Evolutionary conservation across 2,888 invertebrate species (phyloP).

Genomic region (Eurytoma californica): DNA sequence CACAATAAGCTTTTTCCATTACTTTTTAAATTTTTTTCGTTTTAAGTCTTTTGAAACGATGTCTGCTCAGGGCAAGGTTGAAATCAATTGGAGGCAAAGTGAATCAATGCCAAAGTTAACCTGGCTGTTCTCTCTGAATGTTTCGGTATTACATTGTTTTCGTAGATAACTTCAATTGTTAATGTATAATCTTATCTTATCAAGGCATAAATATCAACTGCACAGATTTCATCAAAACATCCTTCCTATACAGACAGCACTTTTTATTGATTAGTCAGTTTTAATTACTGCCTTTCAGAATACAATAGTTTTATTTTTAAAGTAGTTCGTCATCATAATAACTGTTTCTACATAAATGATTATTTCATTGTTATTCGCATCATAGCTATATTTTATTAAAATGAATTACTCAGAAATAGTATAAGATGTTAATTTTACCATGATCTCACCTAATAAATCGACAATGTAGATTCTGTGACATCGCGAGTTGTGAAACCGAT

Average conservation of each 20-base stretch:
- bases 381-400: not conserved
- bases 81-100: constrained; percentile 47
- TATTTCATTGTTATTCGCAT: too few relatives aligned
- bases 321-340: too few relatives aligned
- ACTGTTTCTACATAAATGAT: too few relatives aligned
- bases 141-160: constrained; percentile 24
- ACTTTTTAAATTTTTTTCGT: not conserved
- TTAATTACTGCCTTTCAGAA: too few relatives aligned
- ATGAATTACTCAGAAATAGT: not conserved
- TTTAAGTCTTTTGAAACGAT: constrained; percentile 18
- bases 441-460: constrained; percentile 10
- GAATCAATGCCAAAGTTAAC: constrained; percentile 54
- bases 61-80: constrained; percentile 31
- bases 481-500: constrained; percentile 26
- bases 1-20: not conserved
- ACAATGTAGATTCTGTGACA: constrained; percentile 6
- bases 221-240: not conserved
- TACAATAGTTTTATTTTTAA: too few relatives aligned
- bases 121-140: constrained; percentile 23
- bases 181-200: constrained; percentile 6
- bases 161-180: not conserved
- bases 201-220: not conserved
- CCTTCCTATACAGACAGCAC: not conserved
- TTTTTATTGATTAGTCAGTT: not conserved
- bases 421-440: constrained; percentile 1